These are phyloP conservation scores for Cephalopholis sonnerati DNA, from an alignment of 2,113 vertebrate species.

Conservation along the genomic window DNA sequence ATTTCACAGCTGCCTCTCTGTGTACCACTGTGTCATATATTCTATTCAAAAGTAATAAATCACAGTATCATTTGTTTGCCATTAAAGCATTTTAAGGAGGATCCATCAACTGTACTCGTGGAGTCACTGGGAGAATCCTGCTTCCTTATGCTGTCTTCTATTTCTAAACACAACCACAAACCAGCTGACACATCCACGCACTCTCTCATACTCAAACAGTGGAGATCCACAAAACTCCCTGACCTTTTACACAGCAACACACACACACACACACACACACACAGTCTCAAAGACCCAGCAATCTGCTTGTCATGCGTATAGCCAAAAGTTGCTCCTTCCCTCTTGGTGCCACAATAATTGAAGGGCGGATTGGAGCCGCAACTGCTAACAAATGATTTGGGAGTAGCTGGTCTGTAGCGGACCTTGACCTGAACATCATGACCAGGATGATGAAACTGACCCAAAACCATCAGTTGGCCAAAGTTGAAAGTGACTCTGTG, in stretches of 20 bases:
- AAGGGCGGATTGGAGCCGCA: constrained; percentile 71
- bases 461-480: constrained; percentile 53
- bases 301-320: constrained; percentile 55
- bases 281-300: constrained; percentile 47
- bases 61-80: constrained; percentile 8
- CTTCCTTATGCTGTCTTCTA: constrained; percentile 11
- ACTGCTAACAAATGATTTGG: constrained; percentile 71
- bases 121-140: constrained; percentile 30
- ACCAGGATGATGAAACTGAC: constrained; percentile 62
- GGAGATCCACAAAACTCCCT: constrained; percentile 45
- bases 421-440: constrained; percentile 71
- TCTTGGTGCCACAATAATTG: constrained; percentile 75
- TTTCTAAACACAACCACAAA: constrained; percentile 45
- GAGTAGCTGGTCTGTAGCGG: constrained; percentile 44
- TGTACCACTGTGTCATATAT: background rate
- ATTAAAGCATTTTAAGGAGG: constrained; percentile 5
- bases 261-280: background rate
- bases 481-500: constrained; percentile 20
- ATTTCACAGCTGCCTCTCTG: constrained; percentile 10
- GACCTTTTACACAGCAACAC: constrained; percentile 48
- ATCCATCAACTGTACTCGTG: background rate
- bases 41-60: constrained; percentile 34
- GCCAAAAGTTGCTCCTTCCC: constrained; percentile 55
- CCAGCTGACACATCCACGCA: constrained; percentile 32
- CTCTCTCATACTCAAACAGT: background rate